Conservation (phyloP, 2,797 vertebrate species). For the Pteropus rufus region DNA sequence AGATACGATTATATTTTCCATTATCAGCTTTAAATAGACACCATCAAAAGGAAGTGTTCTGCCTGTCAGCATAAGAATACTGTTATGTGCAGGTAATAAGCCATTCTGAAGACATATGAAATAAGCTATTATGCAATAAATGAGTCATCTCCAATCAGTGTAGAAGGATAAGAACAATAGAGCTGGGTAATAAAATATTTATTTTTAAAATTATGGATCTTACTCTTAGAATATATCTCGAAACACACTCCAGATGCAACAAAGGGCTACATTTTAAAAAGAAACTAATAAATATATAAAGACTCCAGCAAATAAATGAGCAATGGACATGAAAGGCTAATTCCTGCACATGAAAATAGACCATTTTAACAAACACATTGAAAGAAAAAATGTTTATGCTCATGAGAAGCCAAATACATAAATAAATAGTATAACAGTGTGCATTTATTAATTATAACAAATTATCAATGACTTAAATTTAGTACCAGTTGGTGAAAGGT, state of each 20-base stretch:
- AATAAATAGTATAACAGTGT: background rate
- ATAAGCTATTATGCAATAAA: background rate
- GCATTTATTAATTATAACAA: background rate
- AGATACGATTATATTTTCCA: background rate
- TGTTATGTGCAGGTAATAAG: background rate
- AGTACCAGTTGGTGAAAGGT: background rate
- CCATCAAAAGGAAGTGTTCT: background rate
- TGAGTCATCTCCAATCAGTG: background rate
- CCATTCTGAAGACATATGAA: background rate
- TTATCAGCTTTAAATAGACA: conserved; percentile 3
- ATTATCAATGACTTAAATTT: conserved; percentile 9
- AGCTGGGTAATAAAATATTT: background rate
- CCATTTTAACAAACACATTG: background rate
- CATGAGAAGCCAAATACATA: background rate
- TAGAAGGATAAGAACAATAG: background rate
- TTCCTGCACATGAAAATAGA: background rate
- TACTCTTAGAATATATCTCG: background rate
- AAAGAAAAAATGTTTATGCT: background rate
- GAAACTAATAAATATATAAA: background rate
- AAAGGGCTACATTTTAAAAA: conserved; percentile 10
- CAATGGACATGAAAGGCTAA: background rate
- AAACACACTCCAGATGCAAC: background rate
- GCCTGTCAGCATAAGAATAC: background rate
- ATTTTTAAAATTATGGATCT: background rate
- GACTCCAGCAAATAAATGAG: background rate